These are phyloP conservation scores for Trachymyrmex cornetzi DNA, from an alignment of 1,140 invertebrate genomes.

Conservation along the genomic window DNA sequence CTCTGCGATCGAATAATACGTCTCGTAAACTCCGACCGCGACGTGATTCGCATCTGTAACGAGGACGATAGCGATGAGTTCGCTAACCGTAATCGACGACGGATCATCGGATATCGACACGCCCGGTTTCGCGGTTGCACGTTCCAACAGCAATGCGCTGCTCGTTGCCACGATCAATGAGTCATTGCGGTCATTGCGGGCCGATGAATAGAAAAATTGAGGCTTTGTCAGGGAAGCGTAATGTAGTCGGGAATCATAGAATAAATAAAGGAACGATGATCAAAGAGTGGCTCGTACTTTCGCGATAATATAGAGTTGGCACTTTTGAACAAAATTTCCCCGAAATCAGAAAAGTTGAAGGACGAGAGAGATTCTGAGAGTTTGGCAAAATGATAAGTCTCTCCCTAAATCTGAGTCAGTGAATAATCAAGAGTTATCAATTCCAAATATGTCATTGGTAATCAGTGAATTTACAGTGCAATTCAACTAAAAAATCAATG, in stretches of 20 bases:
- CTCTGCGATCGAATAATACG: conserved; percentile 49
- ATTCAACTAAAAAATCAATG: too few relatives aligned
- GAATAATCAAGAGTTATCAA: too few relatives aligned
- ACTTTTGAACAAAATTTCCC: background rate
- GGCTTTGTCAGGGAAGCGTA: background rate
- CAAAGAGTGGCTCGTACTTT: background rate
- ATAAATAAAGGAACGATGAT: background rate
- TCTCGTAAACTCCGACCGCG: conserved; percentile 42
- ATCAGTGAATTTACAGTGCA: too few relatives aligned
- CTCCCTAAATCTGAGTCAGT: too few relatives aligned
- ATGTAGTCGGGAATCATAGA: background rate
- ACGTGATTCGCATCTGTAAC: conserved; percentile 56
- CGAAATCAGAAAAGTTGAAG: background rate
- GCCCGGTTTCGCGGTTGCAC: conserved; percentile 52
- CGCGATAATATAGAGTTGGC: background rate
- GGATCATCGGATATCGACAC: conserved; percentile 53
- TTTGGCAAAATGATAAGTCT: background rate
- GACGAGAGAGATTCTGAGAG: background rate
- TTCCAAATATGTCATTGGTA: too few relatives aligned
- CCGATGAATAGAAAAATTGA: conserved; percentile 63
- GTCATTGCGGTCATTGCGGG: conserved; percentile 54
- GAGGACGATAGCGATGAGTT: conserved; percentile 26
- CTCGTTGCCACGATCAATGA: conserved; percentile 57
- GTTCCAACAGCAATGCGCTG: background rate
- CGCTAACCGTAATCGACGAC: conserved; percentile 36